Evolutionary conservation across 1,140 invertebrate genomes (phyloP).

Genomic region (Macrotrachela quadricornifera): DNA sequence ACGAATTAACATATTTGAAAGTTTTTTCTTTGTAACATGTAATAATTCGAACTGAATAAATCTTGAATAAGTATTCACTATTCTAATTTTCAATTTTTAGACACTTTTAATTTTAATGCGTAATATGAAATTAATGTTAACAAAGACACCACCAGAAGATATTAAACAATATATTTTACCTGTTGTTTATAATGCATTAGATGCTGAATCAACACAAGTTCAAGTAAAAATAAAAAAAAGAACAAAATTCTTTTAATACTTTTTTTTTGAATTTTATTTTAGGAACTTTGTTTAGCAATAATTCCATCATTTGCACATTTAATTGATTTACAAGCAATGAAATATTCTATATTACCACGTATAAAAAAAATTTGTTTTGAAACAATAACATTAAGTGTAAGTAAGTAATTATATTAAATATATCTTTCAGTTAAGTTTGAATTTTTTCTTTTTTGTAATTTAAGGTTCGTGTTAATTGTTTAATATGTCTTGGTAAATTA

Average conservation of each 20-base stretch:
- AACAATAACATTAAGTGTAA: constrained; percentile 51
- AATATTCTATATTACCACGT: constrained; percentile 68
- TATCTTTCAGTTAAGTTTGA: not conserved
- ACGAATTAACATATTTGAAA: too few species aligned
- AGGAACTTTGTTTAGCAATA: constrained; percentile 73
- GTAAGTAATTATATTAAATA: not conserved
- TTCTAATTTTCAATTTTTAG: constrained; percentile 30
- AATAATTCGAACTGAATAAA: not conserved
- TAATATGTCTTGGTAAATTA: constrained; percentile 75
- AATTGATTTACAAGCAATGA: constrained; percentile 77
- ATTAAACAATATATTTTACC: constrained; percentile 73
- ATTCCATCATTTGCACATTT: constrained; percentile 69
- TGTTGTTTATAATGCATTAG: constrained; percentile 67
- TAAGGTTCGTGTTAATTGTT: constrained; percentile 67
- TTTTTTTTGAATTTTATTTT: constrained; percentile 25
- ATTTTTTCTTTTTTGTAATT: constrained; percentile 10
- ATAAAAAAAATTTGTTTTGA: constrained; percentile 69
- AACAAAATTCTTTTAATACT: not conserved
- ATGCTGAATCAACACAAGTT: constrained; percentile 57
- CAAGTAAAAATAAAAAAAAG: constrained; percentile 23
- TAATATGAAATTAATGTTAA: constrained; percentile 72
- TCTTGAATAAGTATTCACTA: not conserved
- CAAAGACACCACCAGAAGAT: constrained; percentile 63
- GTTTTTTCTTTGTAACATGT: not conserved
- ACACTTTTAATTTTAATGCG: constrained; percentile 77